These are phyloP conservation scores for Myopa tessellatipennis DNA, from an alignment of 2,888 invertebrate genomes.

Conservation along the genomic window DNA sequence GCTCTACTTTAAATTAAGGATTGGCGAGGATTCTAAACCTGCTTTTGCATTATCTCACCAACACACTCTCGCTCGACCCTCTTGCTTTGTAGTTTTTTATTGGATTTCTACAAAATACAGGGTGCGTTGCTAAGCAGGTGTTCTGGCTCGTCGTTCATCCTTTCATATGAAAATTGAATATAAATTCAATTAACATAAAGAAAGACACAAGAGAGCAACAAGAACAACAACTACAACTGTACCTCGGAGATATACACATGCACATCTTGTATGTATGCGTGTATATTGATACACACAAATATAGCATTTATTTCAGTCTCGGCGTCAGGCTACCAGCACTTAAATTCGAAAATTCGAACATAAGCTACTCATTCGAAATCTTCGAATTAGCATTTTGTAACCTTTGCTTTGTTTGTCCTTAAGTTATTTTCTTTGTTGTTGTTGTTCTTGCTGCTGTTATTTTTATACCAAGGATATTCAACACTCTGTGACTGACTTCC, in stretches of 20 bases:
- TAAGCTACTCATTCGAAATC: conserved; percentile 7
- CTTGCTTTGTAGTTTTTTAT: background rate
- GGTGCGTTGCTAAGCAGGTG: background rate
- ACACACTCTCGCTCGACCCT: background rate
- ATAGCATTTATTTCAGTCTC: background rate
- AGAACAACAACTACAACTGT: conserved; percentile 19
- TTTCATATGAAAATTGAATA: conserved; percentile 8
- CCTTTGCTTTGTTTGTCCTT: conserved; percentile 23
- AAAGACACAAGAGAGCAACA: background rate
- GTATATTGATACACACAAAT: background rate
- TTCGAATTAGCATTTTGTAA: conserved; percentile 15
- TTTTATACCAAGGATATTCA: background rate
- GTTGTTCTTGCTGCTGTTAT: conserved; percentile 19
- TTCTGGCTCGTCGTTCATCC: background rate
- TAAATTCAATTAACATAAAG: background rate
- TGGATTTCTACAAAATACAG: background rate
- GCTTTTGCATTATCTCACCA: too few relatives aligned
- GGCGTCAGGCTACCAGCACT: conserved; percentile 5
- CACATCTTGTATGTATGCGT: background rate
- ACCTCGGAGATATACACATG: background rate
- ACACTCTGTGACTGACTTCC: background rate
- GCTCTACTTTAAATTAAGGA: too few relatives aligned
- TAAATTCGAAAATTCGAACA: conserved; percentile 28
- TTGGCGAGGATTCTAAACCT: too few relatives aligned
- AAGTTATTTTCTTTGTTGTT: background rate